Percentiles rank a stretch among this genome's conserved stretches.
Conservation (phyloP, 1,140 invertebrate species). For the Ips nitidus region DNA sequence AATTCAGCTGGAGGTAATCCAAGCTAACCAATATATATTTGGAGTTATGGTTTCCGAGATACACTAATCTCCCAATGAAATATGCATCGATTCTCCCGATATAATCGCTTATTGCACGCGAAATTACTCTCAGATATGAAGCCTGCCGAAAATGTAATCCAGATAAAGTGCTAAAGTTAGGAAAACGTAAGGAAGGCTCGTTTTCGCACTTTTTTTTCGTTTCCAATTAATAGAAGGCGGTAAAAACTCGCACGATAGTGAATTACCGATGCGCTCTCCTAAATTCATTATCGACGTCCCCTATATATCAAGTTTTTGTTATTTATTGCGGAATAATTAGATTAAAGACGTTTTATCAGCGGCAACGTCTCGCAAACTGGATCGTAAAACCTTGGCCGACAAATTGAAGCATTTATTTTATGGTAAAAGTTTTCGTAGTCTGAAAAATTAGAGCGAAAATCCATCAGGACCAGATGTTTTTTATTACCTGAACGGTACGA, state of each 20-base stretch:
- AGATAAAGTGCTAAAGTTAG: too few species aligned
- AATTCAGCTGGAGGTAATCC: constrained; percentile 8
- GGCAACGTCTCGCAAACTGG: constrained; percentile 12
- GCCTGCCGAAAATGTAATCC: too few species aligned
- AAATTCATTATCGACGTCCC: constrained; percentile 1
- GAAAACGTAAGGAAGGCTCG: too few species aligned
- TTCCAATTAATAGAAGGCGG: not conserved
- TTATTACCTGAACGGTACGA: constrained; percentile 33
- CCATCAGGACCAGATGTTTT: constrained; percentile 40
- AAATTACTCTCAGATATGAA: too few species aligned
- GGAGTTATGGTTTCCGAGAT: constrained; percentile 2
- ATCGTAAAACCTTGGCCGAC: constrained; percentile 29
- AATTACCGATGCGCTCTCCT: not conserved
- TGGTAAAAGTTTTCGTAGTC: constrained; percentile 38
- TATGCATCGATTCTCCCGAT: not conserved
- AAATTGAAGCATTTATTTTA: constrained; percentile 41
- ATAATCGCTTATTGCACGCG: not conserved
- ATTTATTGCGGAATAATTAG: constrained; percentile 33
- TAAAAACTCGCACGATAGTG: not conserved
- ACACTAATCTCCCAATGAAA: constrained; percentile 1
- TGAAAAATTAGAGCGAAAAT: constrained; percentile 39
- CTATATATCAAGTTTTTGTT: constrained; percentile 7
- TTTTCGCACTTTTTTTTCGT: not conserved
- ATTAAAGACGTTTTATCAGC: constrained; percentile 30
- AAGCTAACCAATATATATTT: not conserved